Base-by-base conservation (phyloP, 1,140 invertebrate species). In the Dreissena polymorpha region DNA sequence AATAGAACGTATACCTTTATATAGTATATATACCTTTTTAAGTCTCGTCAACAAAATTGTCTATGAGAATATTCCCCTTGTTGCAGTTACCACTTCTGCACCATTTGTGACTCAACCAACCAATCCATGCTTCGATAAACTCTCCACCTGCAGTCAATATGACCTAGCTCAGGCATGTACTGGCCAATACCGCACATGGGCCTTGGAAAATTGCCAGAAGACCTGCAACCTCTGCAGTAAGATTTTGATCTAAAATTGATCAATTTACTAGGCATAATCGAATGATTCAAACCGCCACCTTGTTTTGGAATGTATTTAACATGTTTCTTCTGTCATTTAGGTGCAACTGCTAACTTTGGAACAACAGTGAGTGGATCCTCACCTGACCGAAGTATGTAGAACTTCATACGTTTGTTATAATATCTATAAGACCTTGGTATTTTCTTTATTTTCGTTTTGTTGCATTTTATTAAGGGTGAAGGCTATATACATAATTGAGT, bases 121-220 rank as follows among this genome's bases (percentile, higher is more conserved):
- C 23, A 39, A 53, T 18, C 18, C 13, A 14, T 91, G 90, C 73
- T 23, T 53, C 0, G 89, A 91, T 79, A 85, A 86, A 64, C 16
- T 88, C 23, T 67, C 82, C 72, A 91, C 89, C 86, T 91, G 90
- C 78, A 64, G 25, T 16, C 72, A 83, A 10, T 90, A 88, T 73
- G 86, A 83, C 14, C 65, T 21, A 23, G 69, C 86, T 16, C 63
- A 71, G 13, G 83, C 72, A 21, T 91, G 90, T 73, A 73, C 74
- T 13, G 83, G 84, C 60, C 60, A 67, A 0, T 90, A 88, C 71
- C 64, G 82, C 23, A n/a, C 84, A 6, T 91, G 90, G 90, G 89
- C 90, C 5, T 72, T 86, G 23, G 86, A 87, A 23, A 91, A 90
- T 85, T 91, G 90, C 60, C 74, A 75, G 25, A 87, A 86, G 76